Percentiles rank a stretch among this genome's conserved stretches.
phyloP scores from a whole-genome alignment of 1,140 invertebrate species.

The Parapsyche elsis region DNA sequence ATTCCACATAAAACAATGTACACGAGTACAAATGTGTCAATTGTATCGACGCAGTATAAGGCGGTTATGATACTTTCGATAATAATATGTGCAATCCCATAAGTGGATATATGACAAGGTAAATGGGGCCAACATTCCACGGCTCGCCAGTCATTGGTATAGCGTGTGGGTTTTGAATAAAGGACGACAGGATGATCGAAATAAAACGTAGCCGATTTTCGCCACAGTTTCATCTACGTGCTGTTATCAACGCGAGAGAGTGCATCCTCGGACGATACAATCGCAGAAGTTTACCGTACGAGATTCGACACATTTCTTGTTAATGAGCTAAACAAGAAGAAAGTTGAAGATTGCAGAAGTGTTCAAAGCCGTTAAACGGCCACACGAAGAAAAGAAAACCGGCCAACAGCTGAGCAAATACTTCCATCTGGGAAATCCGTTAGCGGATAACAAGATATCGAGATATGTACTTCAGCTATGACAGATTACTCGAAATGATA shows the following conservation, averaged over 20 bases:
- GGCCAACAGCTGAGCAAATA: slow-evolving; percentile 13
- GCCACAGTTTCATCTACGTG: neutral
- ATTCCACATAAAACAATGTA: neutral
- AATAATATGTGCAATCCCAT: neutral
- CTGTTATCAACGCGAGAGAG: no score
- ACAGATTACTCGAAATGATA: no score
- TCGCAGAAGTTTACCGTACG: no score
- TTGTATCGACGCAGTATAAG: neutral
- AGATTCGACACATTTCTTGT: no score
- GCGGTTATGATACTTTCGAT: neutral
- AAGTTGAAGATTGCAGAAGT: slow-evolving; percentile 4
- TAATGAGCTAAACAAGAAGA: neutral
- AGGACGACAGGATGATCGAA: slow-evolving; percentile 15
- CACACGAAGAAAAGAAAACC: neutral
- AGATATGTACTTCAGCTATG: neutral
- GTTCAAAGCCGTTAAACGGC: slow-evolving; percentile 1
- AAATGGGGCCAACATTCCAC: slow-evolving; percentile 6
- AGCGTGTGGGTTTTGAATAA: neutral
- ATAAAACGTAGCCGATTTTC: neutral
- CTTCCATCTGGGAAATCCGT: slow-evolving; percentile 11
- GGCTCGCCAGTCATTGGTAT: neutral
- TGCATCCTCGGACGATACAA: no score
- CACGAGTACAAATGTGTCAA: neutral
- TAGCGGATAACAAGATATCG: neutral
- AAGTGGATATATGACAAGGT: neutral